Base-by-base conservation (phyloP, 2,113 vertebrate species). In the Alligator mississippiensis region DNA sequence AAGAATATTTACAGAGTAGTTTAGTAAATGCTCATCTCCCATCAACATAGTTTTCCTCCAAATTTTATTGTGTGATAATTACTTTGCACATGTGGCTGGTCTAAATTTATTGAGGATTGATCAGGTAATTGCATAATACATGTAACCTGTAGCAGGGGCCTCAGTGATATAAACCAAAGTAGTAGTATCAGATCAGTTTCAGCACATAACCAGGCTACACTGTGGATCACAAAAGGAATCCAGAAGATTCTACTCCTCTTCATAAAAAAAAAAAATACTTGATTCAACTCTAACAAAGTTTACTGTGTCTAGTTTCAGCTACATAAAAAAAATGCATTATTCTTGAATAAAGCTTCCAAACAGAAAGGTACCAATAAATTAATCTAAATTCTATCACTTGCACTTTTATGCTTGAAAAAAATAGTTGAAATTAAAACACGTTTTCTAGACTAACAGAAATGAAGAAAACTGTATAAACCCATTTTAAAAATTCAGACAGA, bases 151-250 rank as follows among this genome's bases (percentile, higher is more conserved):
- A 47, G 47, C 47, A 47, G 47, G 47, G 47, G 47, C 47, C 47
- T 47, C 47, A 47, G 47, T 47, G 47, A 47, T 47, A 47, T 47
- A 24, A 16, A 76, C 14, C 34, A 57, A n/a, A 38, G 21, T 47
- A 11, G 30, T 5, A 72, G 68, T 38, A 72, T 38, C 25, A 58
- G 12, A 38, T 9, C 54, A 88, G 22, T 85, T 94, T 89, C 80
- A 87, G 77, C 82, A 93, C 1, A 11, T 82, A 94, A 94, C 87
- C 80, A 97, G 63, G 84, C 84, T 95, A 82, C 84, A 84, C 93
- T 79, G 80, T 80, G 85, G 91, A 77, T 89, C 93, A 96, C 91
- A 85, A 63, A 97, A 90, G 82, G 84, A 94, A 93, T 83, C 80
- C 80, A 91, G 47, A 96, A 93, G 64, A 79, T 68, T 83, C 88